Conservation (phyloP, 2,888 invertebrate species). For the Ashinkailepas kermadecensis region DNA sequence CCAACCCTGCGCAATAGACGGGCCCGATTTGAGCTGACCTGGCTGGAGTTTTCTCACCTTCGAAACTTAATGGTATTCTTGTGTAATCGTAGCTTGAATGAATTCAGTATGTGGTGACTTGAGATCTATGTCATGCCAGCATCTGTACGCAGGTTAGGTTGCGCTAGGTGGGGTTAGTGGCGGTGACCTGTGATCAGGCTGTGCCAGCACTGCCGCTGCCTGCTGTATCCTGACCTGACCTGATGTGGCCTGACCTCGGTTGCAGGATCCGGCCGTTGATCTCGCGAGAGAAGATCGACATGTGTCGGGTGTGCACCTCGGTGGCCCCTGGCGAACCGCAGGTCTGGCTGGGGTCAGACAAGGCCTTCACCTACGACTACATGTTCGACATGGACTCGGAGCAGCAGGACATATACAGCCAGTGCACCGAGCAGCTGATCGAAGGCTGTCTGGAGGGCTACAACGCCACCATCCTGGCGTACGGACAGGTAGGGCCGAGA, state of each 20-base stretch:
- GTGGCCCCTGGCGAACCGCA: conserved; percentile 86
- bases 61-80: no score
- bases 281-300: conserved; percentile 75
- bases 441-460: conserved; percentile 91
- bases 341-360: conserved; percentile 83
- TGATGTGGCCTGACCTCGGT: not conserved
- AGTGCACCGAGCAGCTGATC: conserved; percentile 75
- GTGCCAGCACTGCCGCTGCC: no score
- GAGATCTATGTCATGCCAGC: no score
- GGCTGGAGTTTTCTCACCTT: no score
- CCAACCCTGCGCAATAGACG: no score
- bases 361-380: conserved; percentile 92
- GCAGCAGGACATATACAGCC: conserved; percentile 72
- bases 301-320: conserved; percentile 85
- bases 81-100: no score
- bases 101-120: no score
- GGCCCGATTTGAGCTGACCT: no score
- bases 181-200: no score
- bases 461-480: conserved; percentile 95
- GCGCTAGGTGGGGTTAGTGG: no score
- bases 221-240: not conserved
- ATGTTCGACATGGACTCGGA: conserved; percentile 74
- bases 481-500: conserved; percentile 64
- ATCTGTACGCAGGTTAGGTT: no score
- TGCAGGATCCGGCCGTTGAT: conserved; percentile 34